phyloP scores from a whole-genome alignment of 2,797 vertebrate genomes.

The Todus mexicanus region DNA sequence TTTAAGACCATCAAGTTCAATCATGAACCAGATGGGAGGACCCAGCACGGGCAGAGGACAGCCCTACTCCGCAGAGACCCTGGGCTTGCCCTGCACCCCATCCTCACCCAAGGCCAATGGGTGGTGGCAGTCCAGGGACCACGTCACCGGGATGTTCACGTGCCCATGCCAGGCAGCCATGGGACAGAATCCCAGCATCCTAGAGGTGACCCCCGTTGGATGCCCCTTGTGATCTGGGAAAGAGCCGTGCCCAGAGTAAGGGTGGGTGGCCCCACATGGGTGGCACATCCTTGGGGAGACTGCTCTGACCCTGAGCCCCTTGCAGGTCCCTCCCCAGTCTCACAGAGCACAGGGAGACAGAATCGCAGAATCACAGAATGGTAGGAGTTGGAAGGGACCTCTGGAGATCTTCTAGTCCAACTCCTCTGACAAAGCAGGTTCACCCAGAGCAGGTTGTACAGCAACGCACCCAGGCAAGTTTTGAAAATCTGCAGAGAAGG shows the following conservation, averaged over 20 bases:
- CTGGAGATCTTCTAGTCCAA: background rate
- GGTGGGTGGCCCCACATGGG: background rate
- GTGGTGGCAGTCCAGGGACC: rapidly evolving
- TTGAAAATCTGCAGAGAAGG: background rate
- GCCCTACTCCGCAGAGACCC: rapidly evolving
- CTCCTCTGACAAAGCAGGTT: background rate
- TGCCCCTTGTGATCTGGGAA: background rate
- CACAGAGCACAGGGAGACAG: rapidly evolving
- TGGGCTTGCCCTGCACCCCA: rapidly evolving
- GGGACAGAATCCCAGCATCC: background rate
- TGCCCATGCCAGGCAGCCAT: rapidly evolving
- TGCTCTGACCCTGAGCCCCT: background rate
- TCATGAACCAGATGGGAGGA: too few relatives aligned
- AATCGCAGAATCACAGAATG: background rate
- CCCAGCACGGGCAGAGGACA: too few relatives aligned
- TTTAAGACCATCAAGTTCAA: too few relatives aligned
- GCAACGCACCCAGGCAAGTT: background rate
- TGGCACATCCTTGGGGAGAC: background rate
- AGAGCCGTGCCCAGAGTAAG: rapidly evolving
- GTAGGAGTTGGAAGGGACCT: background rate
- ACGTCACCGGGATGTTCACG: background rate
- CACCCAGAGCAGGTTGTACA: background rate
- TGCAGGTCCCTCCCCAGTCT: background rate
- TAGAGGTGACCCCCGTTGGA: rapidly evolving
- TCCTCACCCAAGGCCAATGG: background rate